Percentiles rank a stretch among this genome's conserved stretches.
These are phyloP conservation scores for Chrysomela aeneicollis DNA, from an alignment of 2,888 invertebrate genomes.

Conservation along the genomic window DNA sequence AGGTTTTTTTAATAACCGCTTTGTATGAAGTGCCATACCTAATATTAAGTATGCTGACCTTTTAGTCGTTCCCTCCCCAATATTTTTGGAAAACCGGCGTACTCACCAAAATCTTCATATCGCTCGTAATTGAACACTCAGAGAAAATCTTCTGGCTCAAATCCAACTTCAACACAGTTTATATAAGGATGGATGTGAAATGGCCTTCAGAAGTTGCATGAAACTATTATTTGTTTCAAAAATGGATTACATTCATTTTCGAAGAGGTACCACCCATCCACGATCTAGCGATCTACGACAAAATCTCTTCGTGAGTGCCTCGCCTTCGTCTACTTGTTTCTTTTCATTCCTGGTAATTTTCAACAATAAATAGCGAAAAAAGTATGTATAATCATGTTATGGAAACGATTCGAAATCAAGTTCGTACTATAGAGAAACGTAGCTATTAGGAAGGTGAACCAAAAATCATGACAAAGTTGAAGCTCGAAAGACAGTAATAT, in stretches of 20 bases:
- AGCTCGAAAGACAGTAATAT: no score
- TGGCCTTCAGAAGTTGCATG: conserved; percentile 25
- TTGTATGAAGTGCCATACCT: no score
- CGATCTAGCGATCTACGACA: conserved; percentile 18
- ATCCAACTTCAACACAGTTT: conserved; percentile 21
- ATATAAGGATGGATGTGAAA: conserved; percentile 25
- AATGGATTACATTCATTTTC: conserved; percentile 26
- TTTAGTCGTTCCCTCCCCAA: no score
- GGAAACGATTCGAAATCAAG: conserved; percentile 1
- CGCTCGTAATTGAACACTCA: background rate
- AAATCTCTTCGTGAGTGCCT: conserved; percentile 23
- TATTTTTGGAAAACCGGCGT: background rate
- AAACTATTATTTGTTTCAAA: conserved; percentile 25
- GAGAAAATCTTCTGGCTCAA: conserved; percentile 12
- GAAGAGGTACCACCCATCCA: background rate
- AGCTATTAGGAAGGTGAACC: no score
- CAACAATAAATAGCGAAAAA: conserved; percentile 27
- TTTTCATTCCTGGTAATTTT: conserved; percentile 11
- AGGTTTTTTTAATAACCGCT: no score
- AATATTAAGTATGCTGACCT: no score
- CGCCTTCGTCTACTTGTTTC: conserved; percentile 27
- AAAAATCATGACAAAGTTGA: no score
- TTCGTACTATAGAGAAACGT: background rate
- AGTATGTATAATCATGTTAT: background rate
- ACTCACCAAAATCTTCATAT: conserved; percentile 20